Evolutionary conservation across 2,113 vertebrate genomes (phyloP).

Genomic region (Cyanoliseus patagonus): DNA sequence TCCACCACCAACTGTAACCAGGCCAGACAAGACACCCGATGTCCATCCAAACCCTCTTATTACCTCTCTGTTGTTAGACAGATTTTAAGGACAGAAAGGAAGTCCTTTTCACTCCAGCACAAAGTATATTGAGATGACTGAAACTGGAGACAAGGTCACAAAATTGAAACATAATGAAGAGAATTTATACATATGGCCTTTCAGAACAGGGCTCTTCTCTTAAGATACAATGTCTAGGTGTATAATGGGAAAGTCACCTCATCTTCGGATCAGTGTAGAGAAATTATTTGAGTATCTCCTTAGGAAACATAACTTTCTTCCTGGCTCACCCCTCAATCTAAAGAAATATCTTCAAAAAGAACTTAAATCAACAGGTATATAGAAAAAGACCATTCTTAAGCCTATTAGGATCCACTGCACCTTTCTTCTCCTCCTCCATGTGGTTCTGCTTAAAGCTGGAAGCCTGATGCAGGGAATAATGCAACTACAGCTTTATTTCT

Average conservation of each 20-base stretch:
- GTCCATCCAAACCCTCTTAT: neutral
- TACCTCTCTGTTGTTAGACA: neutral
- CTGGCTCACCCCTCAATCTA: neutral
- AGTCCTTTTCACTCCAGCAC: neutral
- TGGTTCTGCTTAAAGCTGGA: neutral
- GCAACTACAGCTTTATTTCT: neutral
- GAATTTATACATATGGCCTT: neutral
- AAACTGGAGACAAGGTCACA: neutral
- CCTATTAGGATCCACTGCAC: neutral
- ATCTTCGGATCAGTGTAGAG: neutral
- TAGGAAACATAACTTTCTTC: neutral
- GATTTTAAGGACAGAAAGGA: neutral
- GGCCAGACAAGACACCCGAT: neutral
- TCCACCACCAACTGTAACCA: neutral
- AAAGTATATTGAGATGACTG: neutral
- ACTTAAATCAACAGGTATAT: neutral
- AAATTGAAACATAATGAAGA: neutral
- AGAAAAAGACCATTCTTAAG: neutral
- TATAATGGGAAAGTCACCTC: neutral
- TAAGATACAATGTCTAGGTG: neutral
- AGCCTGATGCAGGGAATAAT: neutral
- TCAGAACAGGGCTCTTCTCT: neutral
- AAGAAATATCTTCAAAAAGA: neutral
- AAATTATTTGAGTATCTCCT: neutral
- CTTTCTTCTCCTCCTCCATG: neutral